A percentile compares a stretch with the other conserved stretches of the same genome.
Conservation (phyloP, 2,113 vertebrate genomes). For the Nycticebus coucang region DNA sequence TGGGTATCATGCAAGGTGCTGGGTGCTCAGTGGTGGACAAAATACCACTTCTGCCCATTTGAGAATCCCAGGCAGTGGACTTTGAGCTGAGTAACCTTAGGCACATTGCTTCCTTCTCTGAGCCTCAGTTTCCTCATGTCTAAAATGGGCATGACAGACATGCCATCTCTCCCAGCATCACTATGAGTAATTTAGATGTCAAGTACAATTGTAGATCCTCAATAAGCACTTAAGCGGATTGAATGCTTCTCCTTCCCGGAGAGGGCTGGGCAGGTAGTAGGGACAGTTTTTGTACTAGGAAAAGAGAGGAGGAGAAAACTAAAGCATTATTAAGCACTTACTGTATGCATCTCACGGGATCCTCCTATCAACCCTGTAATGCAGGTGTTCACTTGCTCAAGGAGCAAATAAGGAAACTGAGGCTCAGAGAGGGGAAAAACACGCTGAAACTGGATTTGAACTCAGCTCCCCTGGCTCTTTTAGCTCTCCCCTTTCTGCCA, state of each 20-base stretch:
- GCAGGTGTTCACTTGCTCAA: not conserved
- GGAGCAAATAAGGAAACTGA: not conserved
- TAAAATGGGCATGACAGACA: not conserved
- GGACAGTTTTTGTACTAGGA: not conserved
- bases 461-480: not conserved
- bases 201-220: not conserved
- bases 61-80: not conserved
- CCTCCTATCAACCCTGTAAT: not conserved
- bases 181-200: not conserved
- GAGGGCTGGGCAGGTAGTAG: not conserved
- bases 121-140: conserved; percentile 11
- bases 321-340: not conserved
- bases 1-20: not conserved
- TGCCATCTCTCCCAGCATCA: not conserved
- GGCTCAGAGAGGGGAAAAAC: not conserved
- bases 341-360: not conserved
- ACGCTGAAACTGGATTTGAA: not conserved
- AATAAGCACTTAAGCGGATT: not conserved
- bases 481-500: not conserved
- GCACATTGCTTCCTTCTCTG: not conserved
- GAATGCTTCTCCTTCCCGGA: not conserved
- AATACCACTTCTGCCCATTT: not conserved
- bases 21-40: not conserved
- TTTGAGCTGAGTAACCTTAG: not conserved
- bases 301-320: not conserved